Evolutionary conservation across 2,888 invertebrate species (phyloP), one percentile per base, ranked within the genome.

Genomic region (Mythimna vitellina): DNA sequence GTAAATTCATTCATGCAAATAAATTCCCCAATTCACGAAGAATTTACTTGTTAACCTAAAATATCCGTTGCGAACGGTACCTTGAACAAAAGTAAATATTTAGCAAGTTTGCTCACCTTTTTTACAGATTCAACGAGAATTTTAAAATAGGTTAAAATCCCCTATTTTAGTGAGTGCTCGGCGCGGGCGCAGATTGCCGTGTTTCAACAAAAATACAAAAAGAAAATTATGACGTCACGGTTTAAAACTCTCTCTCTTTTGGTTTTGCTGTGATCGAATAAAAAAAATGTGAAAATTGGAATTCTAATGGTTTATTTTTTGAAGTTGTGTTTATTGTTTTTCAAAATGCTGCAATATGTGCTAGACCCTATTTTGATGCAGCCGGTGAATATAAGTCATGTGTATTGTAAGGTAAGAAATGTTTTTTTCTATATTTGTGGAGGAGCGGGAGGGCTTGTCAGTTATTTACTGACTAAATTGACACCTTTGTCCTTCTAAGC

Each of bases 1-100:
- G 6, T 46, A 38, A n/a, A 75, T 66, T 38, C 38, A 56, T 69
- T 77, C 38, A 69, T 69, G 54, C 14, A 38, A 51, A 56, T n/a
- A 54, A 12, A 56, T 32, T 38, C 12, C 10, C 46, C 32, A 32
- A 1, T 53, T 32, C 60, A 22, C 14, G 22, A 53, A 57, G 12
- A 74, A 51, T 65, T 58, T 60, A 32, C 46, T 63, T 51, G 62
- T 29, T 58, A 53, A 46, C 29, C 46, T 38, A 54, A 70, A 60
- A 79, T 77, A 73, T 63, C 29, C 17, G 71, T 29, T 14, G 38
- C 65, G 54, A 74, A 65, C 86, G 84, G 85, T 85, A 85, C 82
- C 70, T 76, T 72, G 82, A 82, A 82, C 76, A 82, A 88, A 89
- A 81, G 86, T 90, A 89, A 90, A 90, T 87, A 89, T 90, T 89